Evolutionary conservation across 2,113 vertebrate genomes (phyloP).

Genomic region (Grallaria varia): DNA sequence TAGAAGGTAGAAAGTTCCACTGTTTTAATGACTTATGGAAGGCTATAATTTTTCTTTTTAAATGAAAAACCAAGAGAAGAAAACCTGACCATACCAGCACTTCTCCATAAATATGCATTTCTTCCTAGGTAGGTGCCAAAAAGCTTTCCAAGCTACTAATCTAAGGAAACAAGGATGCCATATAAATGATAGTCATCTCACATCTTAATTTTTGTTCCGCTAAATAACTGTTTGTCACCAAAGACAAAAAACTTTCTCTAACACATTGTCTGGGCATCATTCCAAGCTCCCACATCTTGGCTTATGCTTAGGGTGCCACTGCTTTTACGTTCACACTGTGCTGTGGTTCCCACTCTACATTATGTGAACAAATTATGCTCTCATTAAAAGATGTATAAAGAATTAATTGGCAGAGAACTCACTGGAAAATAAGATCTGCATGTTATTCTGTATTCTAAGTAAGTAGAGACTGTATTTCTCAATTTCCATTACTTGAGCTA

Average conservation of each 20-base stretch:
- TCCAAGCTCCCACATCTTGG: conserved; percentile 42
- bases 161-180: background rate
- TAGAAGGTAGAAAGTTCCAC: background rate
- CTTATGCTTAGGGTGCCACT: conserved; percentile 1
- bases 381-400: background rate
- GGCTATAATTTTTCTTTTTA: background rate
- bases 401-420: conserved; percentile 12
- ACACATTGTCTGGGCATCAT: background rate
- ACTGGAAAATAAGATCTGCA: background rate
- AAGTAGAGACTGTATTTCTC: background rate
- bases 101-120: background rate
- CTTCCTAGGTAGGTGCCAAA: background rate
- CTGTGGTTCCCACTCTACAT: conserved; percentile 3
- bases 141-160: background rate
- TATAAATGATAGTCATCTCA: background rate
- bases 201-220: conserved; percentile 10
- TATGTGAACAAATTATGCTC: conserved; percentile 19
- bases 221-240: conserved; percentile 15
- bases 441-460: background rate
- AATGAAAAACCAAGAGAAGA: background rate
- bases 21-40: conserved; percentile 1
- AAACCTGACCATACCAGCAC: background rate
- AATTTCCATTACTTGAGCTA: conserved; percentile 2
- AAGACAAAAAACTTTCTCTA: conserved; percentile 18
- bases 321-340: conserved; percentile 34